Evolutionary conservation across 92 coral and sea anemone genomes (phyloP).

Genomic region (Blastomussa wellsi): DNA sequence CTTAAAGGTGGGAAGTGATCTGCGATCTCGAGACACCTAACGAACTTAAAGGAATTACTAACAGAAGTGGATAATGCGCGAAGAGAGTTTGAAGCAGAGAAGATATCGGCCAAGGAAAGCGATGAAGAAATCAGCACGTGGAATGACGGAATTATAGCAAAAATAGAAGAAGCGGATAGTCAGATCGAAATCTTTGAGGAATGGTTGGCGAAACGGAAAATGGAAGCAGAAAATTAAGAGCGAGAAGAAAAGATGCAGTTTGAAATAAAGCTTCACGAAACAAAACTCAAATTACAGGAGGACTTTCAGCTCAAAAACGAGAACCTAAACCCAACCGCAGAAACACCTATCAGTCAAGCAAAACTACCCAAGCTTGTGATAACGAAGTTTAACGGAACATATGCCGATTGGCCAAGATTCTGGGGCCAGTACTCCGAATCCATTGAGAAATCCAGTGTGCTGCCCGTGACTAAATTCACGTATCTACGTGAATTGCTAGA

Average conservation of each 20-base stretch:
- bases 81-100: constrained; percentile 35
- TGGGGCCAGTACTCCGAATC: constrained; percentile 52
- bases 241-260: constrained; percentile 41
- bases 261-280: constrained; percentile 45
- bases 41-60: constrained; percentile 25
- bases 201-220: constrained; percentile 25
- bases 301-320: constrained; percentile 11
- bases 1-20: not conserved
- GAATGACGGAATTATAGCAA: constrained; percentile 19
- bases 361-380: constrained; percentile 28
- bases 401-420: constrained; percentile 46
- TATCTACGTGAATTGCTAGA: constrained; percentile 34
- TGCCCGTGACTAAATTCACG: constrained; percentile 46
- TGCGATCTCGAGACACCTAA: constrained; percentile 24
- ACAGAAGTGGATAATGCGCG: constrained; percentile 38
- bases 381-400: constrained; percentile 42
- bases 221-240: constrained; percentile 24
- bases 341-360: not conserved
- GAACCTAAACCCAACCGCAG: not conserved
- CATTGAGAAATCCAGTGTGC: constrained; percentile 40
- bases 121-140: constrained; percentile 40
- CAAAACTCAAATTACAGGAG: constrained; percentile 31
- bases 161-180: constrained; percentile 41
- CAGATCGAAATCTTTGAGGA: constrained; percentile 18
- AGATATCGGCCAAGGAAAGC: constrained; percentile 20